Evolutionary conservation across 2,888 invertebrate species (phyloP).

Genomic region (Euzophera pinguis): DNA sequence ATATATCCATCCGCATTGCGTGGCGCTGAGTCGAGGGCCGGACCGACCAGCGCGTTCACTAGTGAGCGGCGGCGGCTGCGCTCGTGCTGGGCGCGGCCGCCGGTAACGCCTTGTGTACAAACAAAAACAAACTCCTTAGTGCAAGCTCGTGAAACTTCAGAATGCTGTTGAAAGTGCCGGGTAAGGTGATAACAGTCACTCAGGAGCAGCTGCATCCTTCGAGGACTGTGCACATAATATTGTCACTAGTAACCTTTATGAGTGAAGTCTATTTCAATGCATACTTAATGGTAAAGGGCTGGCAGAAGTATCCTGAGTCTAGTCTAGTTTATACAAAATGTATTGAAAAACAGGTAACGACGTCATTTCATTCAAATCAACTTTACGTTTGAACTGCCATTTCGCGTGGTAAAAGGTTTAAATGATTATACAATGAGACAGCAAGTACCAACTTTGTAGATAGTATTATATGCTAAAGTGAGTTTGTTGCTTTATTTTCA

Average conservation of each 20-base stretch:
- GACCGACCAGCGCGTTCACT: conserved; percentile 12
- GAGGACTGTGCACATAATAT: not conserved
- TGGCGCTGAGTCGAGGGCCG: conserved; percentile 32
- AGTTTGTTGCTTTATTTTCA: too few species aligned
- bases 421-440: too few species aligned
- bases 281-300: too few species aligned
- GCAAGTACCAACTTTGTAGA: too few species aligned
- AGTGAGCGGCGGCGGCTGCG: conserved; percentile 35
- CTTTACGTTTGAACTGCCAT: too few species aligned
- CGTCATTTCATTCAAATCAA: too few species aligned
- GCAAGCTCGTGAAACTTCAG: not conserved
- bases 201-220: not conserved
- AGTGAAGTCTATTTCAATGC: not conserved
- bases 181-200: not conserved
- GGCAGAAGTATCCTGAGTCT: too few species aligned
- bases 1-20: conserved; percentile 51
- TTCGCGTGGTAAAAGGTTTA: too few species aligned
- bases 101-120: conserved; percentile 23
- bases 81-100: conserved; percentile 36
- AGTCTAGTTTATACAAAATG: too few species aligned
- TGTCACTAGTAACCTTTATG: not conserved
- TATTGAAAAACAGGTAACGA: too few species aligned
- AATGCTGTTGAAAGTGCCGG: not conserved
- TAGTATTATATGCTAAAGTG: too few species aligned
- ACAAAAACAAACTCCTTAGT: conserved; percentile 3